phyloP scores from a whole-genome alignment of 2,888 invertebrate species.

The Tupiocoris notatus region DNA sequence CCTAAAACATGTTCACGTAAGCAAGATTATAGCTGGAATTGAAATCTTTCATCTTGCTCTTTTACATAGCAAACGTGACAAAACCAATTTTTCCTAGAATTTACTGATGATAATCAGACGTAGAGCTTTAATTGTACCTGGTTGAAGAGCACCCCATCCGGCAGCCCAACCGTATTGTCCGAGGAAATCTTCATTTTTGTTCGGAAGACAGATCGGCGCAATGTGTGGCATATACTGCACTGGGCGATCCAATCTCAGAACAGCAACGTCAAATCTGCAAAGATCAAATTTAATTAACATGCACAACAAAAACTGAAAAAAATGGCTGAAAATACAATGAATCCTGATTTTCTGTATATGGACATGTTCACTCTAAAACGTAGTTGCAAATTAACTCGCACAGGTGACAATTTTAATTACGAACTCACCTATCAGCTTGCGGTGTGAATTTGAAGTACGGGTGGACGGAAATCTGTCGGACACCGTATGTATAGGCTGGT shows the following conservation, averaged over 20 bases:
- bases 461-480: slow-evolving; percentile 85
- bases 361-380: too few relatives aligned
- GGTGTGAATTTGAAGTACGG: slow-evolving; percentile 92
- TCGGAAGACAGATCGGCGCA: slow-evolving; percentile 86
- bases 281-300: too few relatives aligned
- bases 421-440: slow-evolving; percentile 55
- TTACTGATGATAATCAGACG: too few relatives aligned
- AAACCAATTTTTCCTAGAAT: too few relatives aligned
- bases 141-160: slow-evolving; percentile 84
- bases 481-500: slow-evolving; percentile 89
- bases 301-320: too few relatives aligned
- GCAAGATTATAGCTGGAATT: too few relatives aligned
- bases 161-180: slow-evolving; percentile 91
- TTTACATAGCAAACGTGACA: too few relatives aligned
- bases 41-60: too few relatives aligned
- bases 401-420: background rate
- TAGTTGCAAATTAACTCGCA: too few relatives aligned
- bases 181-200: slow-evolving; percentile 83
- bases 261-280: slow-evolving; percentile 80
- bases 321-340: too few relatives aligned
- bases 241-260: slow-evolving; percentile 78
- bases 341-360: too few relatives aligned
- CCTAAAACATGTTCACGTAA: slow-evolving; percentile 60
- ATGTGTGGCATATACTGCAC: slow-evolving; percentile 91
- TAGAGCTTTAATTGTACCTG: too few relatives aligned